phyloP scores from a whole-genome alignment of 2,113 vertebrate genomes.

The Xyliphius kryptos region DNA sequence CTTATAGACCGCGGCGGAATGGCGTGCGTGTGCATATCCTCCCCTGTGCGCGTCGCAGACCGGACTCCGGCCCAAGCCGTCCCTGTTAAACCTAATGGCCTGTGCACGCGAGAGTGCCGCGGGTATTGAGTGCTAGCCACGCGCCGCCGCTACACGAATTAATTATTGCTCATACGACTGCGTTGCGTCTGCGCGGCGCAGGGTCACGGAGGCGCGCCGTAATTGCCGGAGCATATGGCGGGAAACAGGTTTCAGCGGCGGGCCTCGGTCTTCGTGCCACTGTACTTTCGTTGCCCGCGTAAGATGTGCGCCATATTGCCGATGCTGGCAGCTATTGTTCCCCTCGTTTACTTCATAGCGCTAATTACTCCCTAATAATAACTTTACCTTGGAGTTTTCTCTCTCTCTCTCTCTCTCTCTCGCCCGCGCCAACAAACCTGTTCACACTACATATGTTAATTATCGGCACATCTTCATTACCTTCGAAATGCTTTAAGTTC shows the following conservation, averaged over 20 bases:
- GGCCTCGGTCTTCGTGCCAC: constrained; percentile 94
- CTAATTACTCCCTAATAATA: constrained; percentile 99
- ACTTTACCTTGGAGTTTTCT: constrained; percentile 99
- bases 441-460: constrained; percentile 99
- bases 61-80: not conserved
- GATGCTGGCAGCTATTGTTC: constrained; percentile 99
- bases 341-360: constrained; percentile 99
- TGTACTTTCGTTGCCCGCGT: constrained; percentile 83
- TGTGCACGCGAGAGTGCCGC: constrained; percentile 14
- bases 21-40: not conserved
- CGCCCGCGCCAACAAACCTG: constrained; percentile 98
- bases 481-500: constrained; percentile 99
- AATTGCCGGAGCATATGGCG: constrained; percentile 98
- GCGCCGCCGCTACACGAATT: constrained; percentile 55
- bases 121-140: constrained; percentile 46
- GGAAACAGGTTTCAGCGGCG: constrained; percentile 96
- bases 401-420: constrained; percentile 59
- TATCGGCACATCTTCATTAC: constrained; percentile 99
- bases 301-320: constrained; percentile 99
- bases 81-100: constrained; percentile 46
- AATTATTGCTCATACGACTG: constrained; percentile 73
- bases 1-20: not conserved
- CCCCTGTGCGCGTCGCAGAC: not conserved
- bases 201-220: constrained; percentile 95
- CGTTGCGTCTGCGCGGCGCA: constrained; percentile 87